Percentiles rank a stretch among this genome's conserved stretches.
These are phyloP conservation scores for Platysteira castanea DNA, from an alignment of 2,113 vertebrate species.

Conservation along the genomic window DNA sequence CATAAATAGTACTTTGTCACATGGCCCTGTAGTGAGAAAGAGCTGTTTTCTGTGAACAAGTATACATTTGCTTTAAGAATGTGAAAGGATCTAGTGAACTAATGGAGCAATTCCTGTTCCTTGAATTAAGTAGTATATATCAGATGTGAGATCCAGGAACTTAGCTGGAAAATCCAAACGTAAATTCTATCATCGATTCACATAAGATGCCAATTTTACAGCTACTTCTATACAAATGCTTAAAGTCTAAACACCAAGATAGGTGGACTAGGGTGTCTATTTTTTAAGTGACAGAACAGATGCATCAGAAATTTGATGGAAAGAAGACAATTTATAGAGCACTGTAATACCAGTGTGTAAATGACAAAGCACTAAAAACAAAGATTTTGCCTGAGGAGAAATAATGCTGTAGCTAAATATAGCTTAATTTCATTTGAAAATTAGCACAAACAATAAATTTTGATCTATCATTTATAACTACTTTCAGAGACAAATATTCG, in stretches of 20 bases:
- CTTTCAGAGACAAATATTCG: neutral
- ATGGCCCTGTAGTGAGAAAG: neutral
- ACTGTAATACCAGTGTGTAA: neutral
- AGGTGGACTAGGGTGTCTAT: neutral
- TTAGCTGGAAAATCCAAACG: neutral
- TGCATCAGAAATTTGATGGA: neutral
- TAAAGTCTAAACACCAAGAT: neutral
- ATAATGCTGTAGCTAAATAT: neutral
- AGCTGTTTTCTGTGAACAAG: neutral
- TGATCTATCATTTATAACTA: neutral
- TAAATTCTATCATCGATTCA: neutral
- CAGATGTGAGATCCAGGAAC: neutral
- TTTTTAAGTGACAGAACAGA: neutral
- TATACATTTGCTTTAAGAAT: neutral
- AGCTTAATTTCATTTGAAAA: neutral
- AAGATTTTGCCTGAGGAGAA: neutral
- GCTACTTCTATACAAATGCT: neutral
- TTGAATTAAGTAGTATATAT: neutral
- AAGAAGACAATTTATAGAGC: neutral
- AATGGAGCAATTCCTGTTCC: neutral
- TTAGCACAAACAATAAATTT: neutral
- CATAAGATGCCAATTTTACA: neutral
- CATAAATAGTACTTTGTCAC: neutral
- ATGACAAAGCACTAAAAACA: neutral
- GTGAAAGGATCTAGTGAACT: neutral